A percentile compares a stretch with the other conserved stretches of the same genome.
These are phyloP conservation scores for Protophormia terraenovae DNA, from an alignment of 2,888 invertebrate genomes.

Conservation along the genomic window DNA sequence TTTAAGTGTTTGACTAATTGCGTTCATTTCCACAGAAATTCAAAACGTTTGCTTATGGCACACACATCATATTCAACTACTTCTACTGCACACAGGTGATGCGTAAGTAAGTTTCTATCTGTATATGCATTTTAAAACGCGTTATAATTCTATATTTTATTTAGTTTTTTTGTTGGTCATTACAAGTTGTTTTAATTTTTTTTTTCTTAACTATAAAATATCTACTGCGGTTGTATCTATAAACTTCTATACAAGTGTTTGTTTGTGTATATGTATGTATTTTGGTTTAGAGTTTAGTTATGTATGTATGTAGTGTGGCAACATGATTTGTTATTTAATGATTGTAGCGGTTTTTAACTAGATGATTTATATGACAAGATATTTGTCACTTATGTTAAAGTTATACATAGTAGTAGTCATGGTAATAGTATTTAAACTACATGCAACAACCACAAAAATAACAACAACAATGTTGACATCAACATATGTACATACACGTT, in stretches of 20 bases:
- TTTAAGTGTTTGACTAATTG: slow-evolving; percentile 78
- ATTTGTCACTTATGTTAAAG: slow-evolving; percentile 60
- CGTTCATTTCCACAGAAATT: slow-evolving; percentile 70
- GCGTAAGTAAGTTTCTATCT: neutral
- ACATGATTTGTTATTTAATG: slow-evolving; percentile 68
- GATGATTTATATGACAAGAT: slow-evolving; percentile 68
- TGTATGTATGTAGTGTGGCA: slow-evolving; percentile 23
- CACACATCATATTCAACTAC: neutral
- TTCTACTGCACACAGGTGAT: neutral
- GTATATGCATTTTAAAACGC: slow-evolving; percentile 55
- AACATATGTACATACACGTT: too few relatives aligned
- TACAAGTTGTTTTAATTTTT: slow-evolving; percentile 3
- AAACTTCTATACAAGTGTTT: too few relatives aligned
- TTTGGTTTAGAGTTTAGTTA: too few relatives aligned
- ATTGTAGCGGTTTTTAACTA: slow-evolving; percentile 66
- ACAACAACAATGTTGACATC: too few relatives aligned
- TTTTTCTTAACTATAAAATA: neutral
- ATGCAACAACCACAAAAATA: slow-evolving; percentile 3
- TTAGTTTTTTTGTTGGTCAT: slow-evolving; percentile 51
- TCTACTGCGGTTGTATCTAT: neutral
- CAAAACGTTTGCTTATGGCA: slow-evolving; percentile 60
- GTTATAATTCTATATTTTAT: slow-evolving; percentile 59
- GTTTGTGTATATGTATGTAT: neutral
- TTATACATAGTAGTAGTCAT: slow-evolving; percentile 27
- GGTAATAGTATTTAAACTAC: slow-evolving; percentile 41